A percentile compares a stretch with the other conserved stretches of the same genome.
These are phyloP conservation scores for Pangasianodon hypophthalmus DNA, from an alignment of 2,113 vertebrate genomes.

Conservation along the genomic window DNA sequence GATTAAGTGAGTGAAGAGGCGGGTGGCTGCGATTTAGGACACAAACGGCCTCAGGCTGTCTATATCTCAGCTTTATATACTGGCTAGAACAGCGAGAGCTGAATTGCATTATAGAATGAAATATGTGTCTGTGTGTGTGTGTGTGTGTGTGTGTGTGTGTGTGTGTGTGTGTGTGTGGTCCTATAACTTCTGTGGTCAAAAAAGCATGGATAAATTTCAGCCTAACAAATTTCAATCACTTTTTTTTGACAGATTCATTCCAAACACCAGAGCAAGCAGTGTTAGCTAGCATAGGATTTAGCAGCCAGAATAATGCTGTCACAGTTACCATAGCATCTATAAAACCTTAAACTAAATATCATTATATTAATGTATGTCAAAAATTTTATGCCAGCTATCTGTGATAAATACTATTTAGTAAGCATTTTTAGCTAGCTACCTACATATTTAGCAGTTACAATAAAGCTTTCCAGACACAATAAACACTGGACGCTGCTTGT, in stretches of 20 bases:
- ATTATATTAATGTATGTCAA: neutral
- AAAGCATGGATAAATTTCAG: neutral
- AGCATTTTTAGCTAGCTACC: neutral
- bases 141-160: constrained; percentile 29
- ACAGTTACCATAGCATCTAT: neutral
- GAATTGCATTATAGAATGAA: constrained; percentile 14
- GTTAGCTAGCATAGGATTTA: neutral
- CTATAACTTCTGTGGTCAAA: neutral
- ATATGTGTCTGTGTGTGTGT: constrained; percentile 13
- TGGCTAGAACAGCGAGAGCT: neutral
- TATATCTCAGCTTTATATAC: neutral
- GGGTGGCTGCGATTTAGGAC: constrained; percentile 22
- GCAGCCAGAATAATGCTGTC: neutral
- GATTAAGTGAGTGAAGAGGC: constrained; percentile 16
- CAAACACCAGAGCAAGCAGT: neutral
- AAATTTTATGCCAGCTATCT: neutral
- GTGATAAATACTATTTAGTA: neutral
- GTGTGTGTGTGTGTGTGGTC: constrained; percentile 10
- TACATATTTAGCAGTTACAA: too few relatives aligned
- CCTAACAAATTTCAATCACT: neutral
- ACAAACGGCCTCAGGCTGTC: constrained; percentile 28
- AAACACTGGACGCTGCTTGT: too few relatives aligned
- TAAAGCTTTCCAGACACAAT: neutral
- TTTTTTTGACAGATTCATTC: neutral
- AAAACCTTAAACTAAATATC: neutral